Evolutionary conservation across 2,113 vertebrate genomes (phyloP), one percentile per base, ranked within the genome.

Genomic region (Nycticryphes semicollaris): DNA sequence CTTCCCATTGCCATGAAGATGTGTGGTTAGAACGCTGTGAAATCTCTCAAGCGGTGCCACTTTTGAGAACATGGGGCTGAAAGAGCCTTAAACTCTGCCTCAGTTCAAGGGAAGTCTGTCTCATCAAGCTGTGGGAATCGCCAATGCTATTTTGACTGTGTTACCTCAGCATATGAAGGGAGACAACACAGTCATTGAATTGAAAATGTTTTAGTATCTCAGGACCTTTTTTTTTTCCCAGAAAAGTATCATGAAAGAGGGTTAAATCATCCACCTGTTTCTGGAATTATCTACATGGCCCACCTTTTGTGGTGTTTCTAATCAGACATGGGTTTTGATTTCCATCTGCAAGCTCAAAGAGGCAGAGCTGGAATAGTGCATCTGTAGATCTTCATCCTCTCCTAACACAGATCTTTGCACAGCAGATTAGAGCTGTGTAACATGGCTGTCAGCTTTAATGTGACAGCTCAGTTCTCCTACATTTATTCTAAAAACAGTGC

Each of bases 361-460:
- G 25, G 57, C 62, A 73, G 62, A 62, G 41, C 41, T 85, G 50
- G 70, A 87, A 76, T n/a, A 47, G 25, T 14, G 23, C 41, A 63
- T 88, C 75, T 90, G 50, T 81, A 90, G 87, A 86, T 96, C 94
- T 85, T 83, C 82, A 86, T 95, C 75, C 67, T 86, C 72, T 66
- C 76, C 92, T 88, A 94, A 90, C 72, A 59, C 59, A 91, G 85
- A 92, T 95, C 72, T 94, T 84, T 43, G 31, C 67, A 95, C 24
- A 85, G 72, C 47, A 94, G 53, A 77, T 77, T 67, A 92, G 85
- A 90, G 79, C 86, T 90, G 82, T 0, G 0, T 73, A 92, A 60
- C 56, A 60, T 27, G 64, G 57, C 76, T 96, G 90, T 88, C 93
- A 93, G 79, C 79, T 90, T 76, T 86, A 63, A 74, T 51, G 76